A percentile compares a stretch with the other conserved stretches of the same genome.
Evolutionary conservation across 2,888 invertebrate species (phyloP).

Genomic region (Blomia tropicalis): DNA sequence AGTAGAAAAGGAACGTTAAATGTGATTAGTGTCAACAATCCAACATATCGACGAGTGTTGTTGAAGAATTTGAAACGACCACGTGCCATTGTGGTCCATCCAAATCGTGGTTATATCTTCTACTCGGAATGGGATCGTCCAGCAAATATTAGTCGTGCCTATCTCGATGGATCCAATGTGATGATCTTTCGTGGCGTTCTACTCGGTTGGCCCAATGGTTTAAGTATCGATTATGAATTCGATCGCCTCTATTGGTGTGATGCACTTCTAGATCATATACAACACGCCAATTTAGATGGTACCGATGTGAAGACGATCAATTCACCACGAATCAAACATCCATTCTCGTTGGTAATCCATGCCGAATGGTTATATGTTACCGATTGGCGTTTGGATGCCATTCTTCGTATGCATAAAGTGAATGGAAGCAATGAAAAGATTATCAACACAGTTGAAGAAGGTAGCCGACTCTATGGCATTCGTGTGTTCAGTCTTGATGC

Average conservation of each 20-base stretch:
- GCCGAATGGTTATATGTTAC: conserved; percentile 83
- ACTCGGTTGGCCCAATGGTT: conserved; percentile 90
- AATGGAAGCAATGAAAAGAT: conserved; percentile 73
- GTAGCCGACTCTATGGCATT: conserved; percentile 75
- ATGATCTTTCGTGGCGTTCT: conserved; percentile 75
- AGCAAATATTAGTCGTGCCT: conserved; percentile 83
- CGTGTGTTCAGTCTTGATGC: conserved; percentile 43
- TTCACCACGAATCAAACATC: conserved; percentile 67
- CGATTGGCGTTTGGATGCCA: conserved; percentile 89
- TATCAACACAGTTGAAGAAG: conserved; percentile 70
- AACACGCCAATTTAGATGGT: conserved; percentile 78
- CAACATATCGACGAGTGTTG: conserved; percentile 63
- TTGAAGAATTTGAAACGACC: conserved; percentile 77
- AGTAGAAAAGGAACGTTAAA: conserved; percentile 83
- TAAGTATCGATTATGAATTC: conserved; percentile 73
- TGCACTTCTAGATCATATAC: conserved; percentile 83
- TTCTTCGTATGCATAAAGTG: conserved; percentile 69
- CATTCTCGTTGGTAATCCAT: conserved; percentile 77
- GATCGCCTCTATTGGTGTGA: conserved; percentile 94
- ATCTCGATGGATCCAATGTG: conserved; percentile 70
- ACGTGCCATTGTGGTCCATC: conserved; percentile 88
- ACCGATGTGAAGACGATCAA: conserved; percentile 74
- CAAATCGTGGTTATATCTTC: conserved; percentile 79
- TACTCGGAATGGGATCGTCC: conserved; percentile 93
- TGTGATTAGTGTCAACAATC: conserved; percentile 70